Conservation (phyloP, 2,888 invertebrate species). For the Fragum fragum region DNA sequence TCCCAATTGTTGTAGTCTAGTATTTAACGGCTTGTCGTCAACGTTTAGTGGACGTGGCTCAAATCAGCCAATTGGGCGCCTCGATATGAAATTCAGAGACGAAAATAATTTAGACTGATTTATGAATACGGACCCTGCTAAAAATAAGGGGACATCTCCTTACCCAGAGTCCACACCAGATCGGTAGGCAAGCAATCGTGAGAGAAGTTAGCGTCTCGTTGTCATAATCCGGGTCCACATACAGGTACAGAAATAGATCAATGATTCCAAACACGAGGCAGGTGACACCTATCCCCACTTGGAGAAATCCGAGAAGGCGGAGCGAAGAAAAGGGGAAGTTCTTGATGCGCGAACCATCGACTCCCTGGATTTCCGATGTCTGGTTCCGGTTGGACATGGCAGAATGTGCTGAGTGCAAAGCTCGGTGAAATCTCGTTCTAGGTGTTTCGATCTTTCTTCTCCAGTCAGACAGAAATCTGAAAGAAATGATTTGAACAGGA, state of each 20-base stretch:
- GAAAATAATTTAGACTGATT: too few relatives aligned
- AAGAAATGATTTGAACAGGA: too few relatives aligned
- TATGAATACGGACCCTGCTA: too few relatives aligned
- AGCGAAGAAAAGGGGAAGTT: conserved; percentile 73
- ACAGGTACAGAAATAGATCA: conserved; percentile 72
- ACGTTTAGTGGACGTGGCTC: too few relatives aligned
- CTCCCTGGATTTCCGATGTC: conserved; percentile 59
- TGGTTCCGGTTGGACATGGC: conserved; percentile 18
- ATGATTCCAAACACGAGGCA: conserved; percentile 71
- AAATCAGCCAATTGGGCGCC: too few relatives aligned
- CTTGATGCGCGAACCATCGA: conserved; percentile 67
- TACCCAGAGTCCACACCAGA: conserved; percentile 82
- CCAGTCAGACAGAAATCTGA: conserved; percentile 30
- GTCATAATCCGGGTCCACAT: conserved; percentile 53
- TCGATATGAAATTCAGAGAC: too few relatives aligned
- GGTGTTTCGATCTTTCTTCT: conserved; percentile 9
- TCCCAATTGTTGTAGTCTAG: too few relatives aligned
- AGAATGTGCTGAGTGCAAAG: conserved; percentile 7
- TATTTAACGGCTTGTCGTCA: too few relatives aligned
- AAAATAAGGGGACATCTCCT: too few relatives aligned
- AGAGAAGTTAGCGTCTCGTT: conserved; percentile 65
- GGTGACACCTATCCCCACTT: conserved; percentile 71
- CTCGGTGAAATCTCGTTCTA: conserved; percentile 10
- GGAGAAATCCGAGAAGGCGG: conserved; percentile 72
- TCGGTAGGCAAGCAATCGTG: conserved; percentile 72